Conservation (phyloP, 2,888 invertebrate species). For the Leptinotarsa peninsularis region DNA sequence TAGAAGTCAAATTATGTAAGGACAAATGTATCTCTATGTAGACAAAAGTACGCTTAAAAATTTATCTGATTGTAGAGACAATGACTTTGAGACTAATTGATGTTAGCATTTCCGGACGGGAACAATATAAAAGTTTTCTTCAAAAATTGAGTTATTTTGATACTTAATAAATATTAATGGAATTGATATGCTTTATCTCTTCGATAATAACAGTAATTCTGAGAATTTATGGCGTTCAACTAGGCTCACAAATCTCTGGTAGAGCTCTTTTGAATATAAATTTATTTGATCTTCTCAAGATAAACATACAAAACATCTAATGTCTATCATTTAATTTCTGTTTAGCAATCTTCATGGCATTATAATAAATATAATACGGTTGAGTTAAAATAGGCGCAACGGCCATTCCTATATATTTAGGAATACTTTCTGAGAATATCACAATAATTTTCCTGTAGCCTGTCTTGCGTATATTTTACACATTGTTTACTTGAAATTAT, state of each 20-base stretch:
- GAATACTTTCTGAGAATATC: conserved; percentile 37
- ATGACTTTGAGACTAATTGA: neutral
- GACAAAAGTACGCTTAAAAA: too few species aligned
- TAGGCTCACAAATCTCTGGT: conserved; percentile 30
- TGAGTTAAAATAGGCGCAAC: conserved; percentile 31
- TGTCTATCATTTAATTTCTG: conserved; percentile 40
- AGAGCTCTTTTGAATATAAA: conserved; percentile 38
- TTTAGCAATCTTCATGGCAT: conserved; percentile 32
- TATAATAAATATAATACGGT: conserved; percentile 36
- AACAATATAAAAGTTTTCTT: conserved; percentile 1
- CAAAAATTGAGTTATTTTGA: conserved; percentile 38
- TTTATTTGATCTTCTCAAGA: conserved; percentile 34
- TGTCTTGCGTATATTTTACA: conserved; percentile 42
- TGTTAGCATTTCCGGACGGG: neutral
- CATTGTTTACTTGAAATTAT: conserved; percentile 44
- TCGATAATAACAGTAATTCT: conserved; percentile 38
- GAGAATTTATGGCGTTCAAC: conserved; percentile 27
- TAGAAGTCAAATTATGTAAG: too few species aligned
- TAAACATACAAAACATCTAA: conserved; percentile 33
- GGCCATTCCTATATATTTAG: conserved; percentile 34
- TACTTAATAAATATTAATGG: conserved; percentile 25
- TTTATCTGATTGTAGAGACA: neutral
- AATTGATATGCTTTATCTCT: conserved; percentile 25
- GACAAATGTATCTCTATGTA: too few species aligned
- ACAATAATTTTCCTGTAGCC: conserved; percentile 40